Conservation (phyloP, 2,888 invertebrate genomes). For the Erebia epiphron region DNA sequence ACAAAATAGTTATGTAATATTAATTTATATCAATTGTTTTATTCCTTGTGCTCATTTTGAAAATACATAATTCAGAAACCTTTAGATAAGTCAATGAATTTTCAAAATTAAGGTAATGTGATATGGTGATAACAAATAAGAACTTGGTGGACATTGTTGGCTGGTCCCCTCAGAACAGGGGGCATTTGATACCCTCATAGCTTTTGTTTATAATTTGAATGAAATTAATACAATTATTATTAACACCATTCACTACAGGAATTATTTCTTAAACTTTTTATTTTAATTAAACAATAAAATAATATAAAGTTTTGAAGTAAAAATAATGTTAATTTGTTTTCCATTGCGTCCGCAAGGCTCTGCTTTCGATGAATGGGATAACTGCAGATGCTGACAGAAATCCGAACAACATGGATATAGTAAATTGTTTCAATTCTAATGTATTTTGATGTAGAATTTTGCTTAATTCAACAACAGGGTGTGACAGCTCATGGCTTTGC, state of each 20-base stretch:
- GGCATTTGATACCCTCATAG: background rate
- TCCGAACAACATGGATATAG: conserved; percentile 69
- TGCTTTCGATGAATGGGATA: conserved; percentile 77
- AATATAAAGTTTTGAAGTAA: background rate
- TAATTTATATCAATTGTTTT: conserved; percentile 2
- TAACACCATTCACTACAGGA: background rate
- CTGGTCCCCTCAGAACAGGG: background rate
- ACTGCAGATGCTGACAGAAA: conserved; percentile 68
- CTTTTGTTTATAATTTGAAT: background rate
- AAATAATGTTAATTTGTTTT: conserved; percentile 59
- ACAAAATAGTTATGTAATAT: background rate
- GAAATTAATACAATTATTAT: background rate
- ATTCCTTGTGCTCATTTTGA: conserved; percentile 29
- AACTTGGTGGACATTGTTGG: background rate
- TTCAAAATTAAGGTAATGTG: background rate
- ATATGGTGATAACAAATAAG: background rate
- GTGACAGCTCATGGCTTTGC: background rate
- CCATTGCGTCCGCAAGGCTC: conserved; percentile 70
- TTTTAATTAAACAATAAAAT: background rate
- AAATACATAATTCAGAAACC: conserved; percentile 38
- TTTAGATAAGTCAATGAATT: conserved; percentile 40
- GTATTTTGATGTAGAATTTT: conserved; percentile 61
- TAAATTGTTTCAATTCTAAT: conserved; percentile 57
- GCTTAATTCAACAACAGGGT: conserved; percentile 52
- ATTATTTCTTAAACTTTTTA: background rate